A percentile compares a stretch with the other conserved stretches of the same genome.
These are phyloP conservation scores for Pachymerium ferrugineum DNA, from an alignment of 2,888 invertebrate species.

Conservation along the genomic window DNA sequence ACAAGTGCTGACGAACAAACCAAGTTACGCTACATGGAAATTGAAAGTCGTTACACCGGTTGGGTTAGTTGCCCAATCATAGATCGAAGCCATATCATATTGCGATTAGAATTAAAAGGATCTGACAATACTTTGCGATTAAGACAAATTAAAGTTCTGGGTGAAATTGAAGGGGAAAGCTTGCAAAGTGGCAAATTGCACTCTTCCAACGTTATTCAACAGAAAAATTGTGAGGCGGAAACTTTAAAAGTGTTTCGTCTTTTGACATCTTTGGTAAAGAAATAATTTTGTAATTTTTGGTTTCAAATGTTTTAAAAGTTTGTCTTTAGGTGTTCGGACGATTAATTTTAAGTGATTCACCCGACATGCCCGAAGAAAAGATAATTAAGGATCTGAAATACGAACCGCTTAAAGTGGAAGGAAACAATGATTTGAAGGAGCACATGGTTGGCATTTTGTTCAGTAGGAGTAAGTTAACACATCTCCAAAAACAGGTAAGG, in stretches of 20 bases:
- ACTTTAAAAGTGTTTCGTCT: constrained; percentile 86
- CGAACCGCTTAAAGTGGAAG: constrained; percentile 47
- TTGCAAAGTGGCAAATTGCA: constrained; percentile 43
- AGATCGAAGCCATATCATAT: constrained; percentile 47
- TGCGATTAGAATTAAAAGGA: constrained; percentile 81
- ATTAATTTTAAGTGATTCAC: constrained; percentile 63
- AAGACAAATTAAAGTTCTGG: constrained; percentile 68
- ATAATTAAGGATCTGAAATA: constrained; percentile 42
- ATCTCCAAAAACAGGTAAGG: constrained; percentile 80
- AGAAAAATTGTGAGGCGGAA: constrained; percentile 81
- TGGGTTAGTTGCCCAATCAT: constrained; percentile 81
- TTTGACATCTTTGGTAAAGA: constrained; percentile 75
- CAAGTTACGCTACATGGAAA: constrained; percentile 74
- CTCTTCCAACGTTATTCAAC: constrained; percentile 61
- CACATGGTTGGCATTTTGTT: constrained; percentile 96
- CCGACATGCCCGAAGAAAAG: constrained; percentile 45
- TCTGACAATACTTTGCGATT: constrained; percentile 84
- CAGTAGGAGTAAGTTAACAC: constrained; percentile 85
- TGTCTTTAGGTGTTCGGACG: constrained; percentile 75
- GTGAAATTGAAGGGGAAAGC: constrained; percentile 58
- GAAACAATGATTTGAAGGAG: constrained; percentile 72
- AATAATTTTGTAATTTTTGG: not conserved
- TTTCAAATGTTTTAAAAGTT: too few species aligned
- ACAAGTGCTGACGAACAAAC: constrained; percentile 72
- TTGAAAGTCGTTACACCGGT: constrained; percentile 75